Evolutionary conservation across 2,113 vertebrate genomes (phyloP).

Genomic region (Phasianus colchicus): DNA sequence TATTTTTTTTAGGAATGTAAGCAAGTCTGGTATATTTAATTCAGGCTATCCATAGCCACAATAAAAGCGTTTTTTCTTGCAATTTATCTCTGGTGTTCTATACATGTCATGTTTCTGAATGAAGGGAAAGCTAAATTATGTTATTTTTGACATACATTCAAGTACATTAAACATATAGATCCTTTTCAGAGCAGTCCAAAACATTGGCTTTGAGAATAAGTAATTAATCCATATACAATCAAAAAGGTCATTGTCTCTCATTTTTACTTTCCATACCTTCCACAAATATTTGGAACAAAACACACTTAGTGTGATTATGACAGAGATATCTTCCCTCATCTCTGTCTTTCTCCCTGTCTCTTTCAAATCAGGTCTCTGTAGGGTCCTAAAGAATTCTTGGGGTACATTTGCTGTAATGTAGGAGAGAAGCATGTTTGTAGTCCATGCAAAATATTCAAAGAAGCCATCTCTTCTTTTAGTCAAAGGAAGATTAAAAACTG

Average conservation of each 20-base stretch:
- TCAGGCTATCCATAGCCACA: not conserved
- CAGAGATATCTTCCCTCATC: not conserved
- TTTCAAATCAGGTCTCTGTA: not conserved
- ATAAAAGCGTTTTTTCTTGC: not conserved
- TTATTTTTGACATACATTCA: not conserved
- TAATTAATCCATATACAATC: not conserved
- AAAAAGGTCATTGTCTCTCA: not conserved
- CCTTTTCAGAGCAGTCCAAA: not conserved
- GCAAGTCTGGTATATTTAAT: not conserved
- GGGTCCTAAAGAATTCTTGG: not conserved
- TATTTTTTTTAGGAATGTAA: not conserved
- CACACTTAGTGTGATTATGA: not conserved
- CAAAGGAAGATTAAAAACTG: conserved; percentile 25
- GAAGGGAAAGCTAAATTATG: not conserved
- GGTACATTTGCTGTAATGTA: not conserved
- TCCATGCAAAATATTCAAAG: conserved; percentile 4
- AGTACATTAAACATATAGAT: not conserved
- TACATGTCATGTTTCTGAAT: not conserved
- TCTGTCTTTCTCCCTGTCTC: not conserved
- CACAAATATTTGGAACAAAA: not conserved
- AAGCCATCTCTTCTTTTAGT: not conserved
- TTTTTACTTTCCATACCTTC: not conserved
- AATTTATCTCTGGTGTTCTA: not conserved
- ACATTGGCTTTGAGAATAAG: not conserved
- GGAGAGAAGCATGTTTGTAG: not conserved